Percentiles rank a stretch among this genome's conserved stretches.
phyloP scores from a whole-genome alignment of 2,113 vertebrate species.

The Nothobranchius furzeri region DNA sequence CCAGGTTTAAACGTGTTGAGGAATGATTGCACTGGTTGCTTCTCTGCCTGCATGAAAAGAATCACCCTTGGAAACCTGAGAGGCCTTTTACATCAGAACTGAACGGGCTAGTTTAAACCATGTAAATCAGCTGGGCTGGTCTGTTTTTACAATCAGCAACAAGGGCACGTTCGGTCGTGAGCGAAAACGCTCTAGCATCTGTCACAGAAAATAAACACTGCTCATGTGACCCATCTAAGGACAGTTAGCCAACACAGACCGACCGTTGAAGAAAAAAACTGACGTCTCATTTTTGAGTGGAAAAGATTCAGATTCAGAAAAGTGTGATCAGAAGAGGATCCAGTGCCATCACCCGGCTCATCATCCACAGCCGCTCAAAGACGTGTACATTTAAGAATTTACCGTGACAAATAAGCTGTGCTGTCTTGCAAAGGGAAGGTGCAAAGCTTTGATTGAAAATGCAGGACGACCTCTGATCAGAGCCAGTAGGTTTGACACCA shows the following conservation, averaged over 20 bases:
- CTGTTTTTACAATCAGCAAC: conserved; percentile 2
- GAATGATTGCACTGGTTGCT: conserved; percentile 30
- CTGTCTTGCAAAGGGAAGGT: neutral
- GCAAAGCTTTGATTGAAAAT: neutral
- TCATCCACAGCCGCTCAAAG: conserved; percentile 10
- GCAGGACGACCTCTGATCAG: neutral
- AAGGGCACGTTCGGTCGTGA: neutral
- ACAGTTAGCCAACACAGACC: too few relatives aligned
- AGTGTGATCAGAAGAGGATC: neutral
- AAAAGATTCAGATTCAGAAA: too few relatives aligned
- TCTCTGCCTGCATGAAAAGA: fast-evolving
- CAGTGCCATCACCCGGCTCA: conserved; percentile 33
- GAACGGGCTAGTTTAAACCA: neutral
- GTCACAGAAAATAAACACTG: neutral
- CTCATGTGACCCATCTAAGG: too few relatives aligned
- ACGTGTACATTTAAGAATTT: neutral
- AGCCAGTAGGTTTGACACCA: neutral
- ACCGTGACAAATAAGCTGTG: neutral
- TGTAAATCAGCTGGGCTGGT: neutral
- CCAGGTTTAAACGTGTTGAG: neutral
- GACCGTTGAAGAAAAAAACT: neutral
- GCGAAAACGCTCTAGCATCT: neutral
- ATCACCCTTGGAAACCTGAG: too few relatives aligned
- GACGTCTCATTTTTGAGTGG: too few relatives aligned
- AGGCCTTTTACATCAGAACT: too few relatives aligned